Conservation (phyloP, 1,140 invertebrate species). For the Drosophila asahinai region DNA sequence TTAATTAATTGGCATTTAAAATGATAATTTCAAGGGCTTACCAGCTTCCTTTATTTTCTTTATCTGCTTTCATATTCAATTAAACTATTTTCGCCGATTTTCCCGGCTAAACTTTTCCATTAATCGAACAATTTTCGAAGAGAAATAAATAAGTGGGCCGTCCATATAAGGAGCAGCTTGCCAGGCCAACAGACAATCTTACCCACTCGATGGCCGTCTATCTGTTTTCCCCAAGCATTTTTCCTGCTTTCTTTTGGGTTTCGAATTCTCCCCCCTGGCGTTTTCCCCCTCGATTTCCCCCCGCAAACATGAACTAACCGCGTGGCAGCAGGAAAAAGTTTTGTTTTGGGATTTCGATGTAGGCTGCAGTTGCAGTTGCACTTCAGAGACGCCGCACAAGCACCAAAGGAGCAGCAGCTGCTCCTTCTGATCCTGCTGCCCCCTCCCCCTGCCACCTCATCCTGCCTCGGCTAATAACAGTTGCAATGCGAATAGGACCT, state of each 20-base stretch:
- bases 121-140: constrained; percentile 22
- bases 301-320: constrained; percentile 53
- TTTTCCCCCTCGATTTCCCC: constrained; percentile 2
- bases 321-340: constrained; percentile 75
- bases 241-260: not conserved
- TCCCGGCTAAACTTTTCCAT: not conserved
- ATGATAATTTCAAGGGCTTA: not conserved
- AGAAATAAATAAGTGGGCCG: constrained; percentile 15
- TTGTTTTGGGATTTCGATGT: constrained; percentile 72
- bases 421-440: constrained; percentile 12
- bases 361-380: constrained; percentile 67
- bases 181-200: constrained; percentile 6
- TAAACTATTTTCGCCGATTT: constrained; percentile 3
- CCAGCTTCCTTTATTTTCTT: too few relatives aligned
- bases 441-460: not conserved
- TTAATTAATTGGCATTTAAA: not conserved
- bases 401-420: constrained; percentile 52
- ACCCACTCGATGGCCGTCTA: constrained; percentile 2
- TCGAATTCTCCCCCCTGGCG: not conserved
- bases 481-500: constrained; percentile 60
- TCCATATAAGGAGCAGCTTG: not conserved
- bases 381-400: constrained; percentile 78
- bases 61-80: not conserved
- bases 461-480: constrained; percentile 63
- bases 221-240: constrained; percentile 10